Evolutionary conservation across 1,140 invertebrate species (phyloP).

Genomic region (Euura saliciscinereae): DNA sequence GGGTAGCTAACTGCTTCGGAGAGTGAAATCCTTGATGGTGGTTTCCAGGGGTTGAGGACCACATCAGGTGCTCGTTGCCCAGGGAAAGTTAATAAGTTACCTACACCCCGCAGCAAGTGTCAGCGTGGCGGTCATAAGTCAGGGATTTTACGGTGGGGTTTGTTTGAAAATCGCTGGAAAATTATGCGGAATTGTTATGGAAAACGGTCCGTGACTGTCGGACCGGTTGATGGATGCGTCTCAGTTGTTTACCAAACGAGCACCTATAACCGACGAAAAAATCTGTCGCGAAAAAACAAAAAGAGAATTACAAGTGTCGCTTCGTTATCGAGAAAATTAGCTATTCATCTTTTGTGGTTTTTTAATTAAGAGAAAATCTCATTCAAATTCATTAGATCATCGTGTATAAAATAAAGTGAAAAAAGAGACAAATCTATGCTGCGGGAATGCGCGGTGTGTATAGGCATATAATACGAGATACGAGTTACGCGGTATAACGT

Average conservation of each 20-base stretch:
- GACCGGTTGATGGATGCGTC: neutral
- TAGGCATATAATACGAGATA: neutral
- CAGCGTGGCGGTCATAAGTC: slow-evolving; percentile 34
- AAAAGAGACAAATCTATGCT: neutral
- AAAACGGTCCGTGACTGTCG: neutral
- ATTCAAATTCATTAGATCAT: neutral
- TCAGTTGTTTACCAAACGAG: neutral
- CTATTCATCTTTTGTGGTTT: too few relatives aligned
- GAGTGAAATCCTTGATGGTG: neutral
- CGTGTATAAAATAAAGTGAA: neutral
- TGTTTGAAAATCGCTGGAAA: slow-evolving; percentile 34
- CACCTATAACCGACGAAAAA: too few relatives aligned
- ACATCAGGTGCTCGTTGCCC: neutral
- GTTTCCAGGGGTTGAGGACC: neutral
- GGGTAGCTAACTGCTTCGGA: slow-evolving; percentile 6
- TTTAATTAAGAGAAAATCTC: too few relatives aligned
- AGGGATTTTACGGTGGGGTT: slow-evolving; percentile 33
- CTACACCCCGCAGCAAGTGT: slow-evolving; percentile 14
- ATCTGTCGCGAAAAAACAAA: too few relatives aligned
- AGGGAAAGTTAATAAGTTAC: slow-evolving; percentile 6
- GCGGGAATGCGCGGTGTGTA: neutral
- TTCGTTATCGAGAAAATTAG: too few relatives aligned
- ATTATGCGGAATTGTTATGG: slow-evolving; percentile 36
- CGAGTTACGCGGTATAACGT: slow-evolving; percentile 22
- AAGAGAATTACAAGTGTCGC: too few relatives aligned